Evolutionary conservation across 2,888 invertebrate species (phyloP), one percentile per base, ranked within the genome.

Genomic region (Augochlorella aurata): DNA sequence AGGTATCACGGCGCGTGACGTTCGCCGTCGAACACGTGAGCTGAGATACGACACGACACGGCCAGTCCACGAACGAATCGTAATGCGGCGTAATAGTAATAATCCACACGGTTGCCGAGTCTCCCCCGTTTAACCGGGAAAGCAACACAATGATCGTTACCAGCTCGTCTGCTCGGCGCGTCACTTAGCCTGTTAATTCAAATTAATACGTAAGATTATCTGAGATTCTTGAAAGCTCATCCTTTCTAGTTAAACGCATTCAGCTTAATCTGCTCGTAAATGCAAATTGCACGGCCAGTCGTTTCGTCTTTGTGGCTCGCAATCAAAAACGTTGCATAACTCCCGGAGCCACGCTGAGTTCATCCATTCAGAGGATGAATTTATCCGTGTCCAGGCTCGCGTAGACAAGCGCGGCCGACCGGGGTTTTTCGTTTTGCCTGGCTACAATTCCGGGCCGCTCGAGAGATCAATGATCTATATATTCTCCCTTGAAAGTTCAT

Each of bases 121-220:
- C 68, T 80, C 63, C 74, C 77, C 79, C 69, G 58, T 61, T 66
- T 49, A 80, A 74, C 83, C 73, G 78, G 78, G 81, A 82, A 87
- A 87, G 86, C 85, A 87, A 88, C 69, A 88, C 73, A 81, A 87
- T 84, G 80, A 83, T 88, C 79, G 83, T 89, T 87, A 84, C 85
- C 85, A 88, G 85, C 84, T 87, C 87, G 79, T 89, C 85, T 80
- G 89, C 83, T 83, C 74, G 83, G 84, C 87, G 81, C 82, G 80
- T 87, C 88, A 82, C 83, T 85, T 83, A 87, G 84, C 89, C 89
- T 89, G 89, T 89, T 87, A 88, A 89, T 89, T 89, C 82, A 89
- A 89, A 89, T 88, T 79, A 86, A 89, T 88, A 87, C 77, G 85
- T 87, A 83, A 83, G 83, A 89, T 86, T 84, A 89, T 88, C 82